A percentile compares a stretch with the other conserved stretches of the same genome.
These are phyloP conservation scores for Acropternis orthonyx DNA, from an alignment of 2,797 vertebrate genomes.

Conservation along the genomic window DNA sequence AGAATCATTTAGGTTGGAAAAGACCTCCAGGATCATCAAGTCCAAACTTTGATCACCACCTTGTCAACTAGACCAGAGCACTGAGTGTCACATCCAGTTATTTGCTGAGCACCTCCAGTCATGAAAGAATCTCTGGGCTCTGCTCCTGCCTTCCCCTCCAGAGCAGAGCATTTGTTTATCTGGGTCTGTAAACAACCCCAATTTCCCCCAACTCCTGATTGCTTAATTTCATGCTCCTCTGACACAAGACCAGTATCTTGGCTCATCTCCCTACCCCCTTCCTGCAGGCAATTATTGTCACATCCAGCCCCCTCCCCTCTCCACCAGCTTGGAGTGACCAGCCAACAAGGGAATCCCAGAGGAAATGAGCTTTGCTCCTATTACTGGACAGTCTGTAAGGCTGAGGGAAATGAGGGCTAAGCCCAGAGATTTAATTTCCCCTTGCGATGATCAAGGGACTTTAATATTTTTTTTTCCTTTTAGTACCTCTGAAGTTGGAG, in stretches of 20 bases:
- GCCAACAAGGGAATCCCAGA: neutral
- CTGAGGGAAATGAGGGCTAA: slow-evolving; percentile 72
- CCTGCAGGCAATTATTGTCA: slow-evolving; percentile 23
- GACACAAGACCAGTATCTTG: slow-evolving; percentile 7
- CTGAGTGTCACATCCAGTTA: neutral
- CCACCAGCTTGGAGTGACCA: neutral
- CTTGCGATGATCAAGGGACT: slow-evolving; percentile 54
- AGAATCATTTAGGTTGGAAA: neutral
- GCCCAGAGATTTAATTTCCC: slow-evolving; percentile 63
- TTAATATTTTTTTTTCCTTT: neutral
- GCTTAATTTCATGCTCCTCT: slow-evolving; percentile 46
- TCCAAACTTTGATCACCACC: neutral
- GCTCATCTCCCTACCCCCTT: neutral
- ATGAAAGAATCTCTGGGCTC: neutral
- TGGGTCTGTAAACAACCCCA: slow-evolving; percentile 7
- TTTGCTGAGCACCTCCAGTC: neutral
- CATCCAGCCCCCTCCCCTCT: neutral
- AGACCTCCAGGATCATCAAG: neutral
- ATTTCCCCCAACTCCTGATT: neutral
- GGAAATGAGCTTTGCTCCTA: slow-evolving; percentile 75
- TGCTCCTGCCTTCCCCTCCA: neutral
- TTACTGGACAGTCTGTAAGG: slow-evolving; percentile 51
- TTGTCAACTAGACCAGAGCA: neutral
- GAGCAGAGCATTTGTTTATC: slow-evolving; percentile 26
- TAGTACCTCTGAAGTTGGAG: slow-evolving; percentile 50